Evolutionary conservation across 1,140 invertebrate genomes (phyloP), one percentile per base, ranked within the genome.

Genomic region (Bilobella aurantiaca): DNA sequence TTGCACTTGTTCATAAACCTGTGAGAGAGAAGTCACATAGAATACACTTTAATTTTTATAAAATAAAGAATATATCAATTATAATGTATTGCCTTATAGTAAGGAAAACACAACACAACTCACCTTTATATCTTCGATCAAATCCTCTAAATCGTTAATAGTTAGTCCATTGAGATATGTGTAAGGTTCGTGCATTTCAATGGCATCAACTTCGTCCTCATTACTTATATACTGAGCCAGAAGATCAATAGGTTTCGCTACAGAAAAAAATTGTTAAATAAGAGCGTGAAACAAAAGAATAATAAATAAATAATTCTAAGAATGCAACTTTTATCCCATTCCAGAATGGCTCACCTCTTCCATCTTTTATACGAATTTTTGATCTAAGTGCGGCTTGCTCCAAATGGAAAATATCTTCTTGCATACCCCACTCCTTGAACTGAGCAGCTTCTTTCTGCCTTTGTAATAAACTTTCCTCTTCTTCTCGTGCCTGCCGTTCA

Each of bases 131-230:
- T 99, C 97, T 74, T 93, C 95, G 2, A 98, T 81, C 0, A 99
- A 78, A 80, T 99, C 96, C 77, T 99, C 96, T n/a, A 99, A 80
- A 78, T 99, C 96, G 69, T 88, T 85, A 8, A 91, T 85, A 3
- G 89, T 87, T 29, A 98, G 78, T 1, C 95, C 96, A 76, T 95
- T 91, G 0, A 99, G 80, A 76, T 96, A 95, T 0, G 91, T 92
- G 74, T 97, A 98, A 0, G 96, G 96, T 77, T 99, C 95, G 75
- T 96, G 92, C 90, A 99, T 95, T 80, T 98, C 95, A 28, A 97
- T 88, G 1, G 91, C 89, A 77, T 92, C 89, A 32, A 91, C 88
- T 73, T 92, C 87, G 74, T 93, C 90, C 75, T 95, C 91, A 0
- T 89, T 88, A 76, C 88, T 92, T 29, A 98, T 93, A 75, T 98